These are phyloP conservation scores for Lasioglossum baleicum DNA, from an alignment of 1,140 invertebrate genomes.

Conservation along the genomic window DNA sequence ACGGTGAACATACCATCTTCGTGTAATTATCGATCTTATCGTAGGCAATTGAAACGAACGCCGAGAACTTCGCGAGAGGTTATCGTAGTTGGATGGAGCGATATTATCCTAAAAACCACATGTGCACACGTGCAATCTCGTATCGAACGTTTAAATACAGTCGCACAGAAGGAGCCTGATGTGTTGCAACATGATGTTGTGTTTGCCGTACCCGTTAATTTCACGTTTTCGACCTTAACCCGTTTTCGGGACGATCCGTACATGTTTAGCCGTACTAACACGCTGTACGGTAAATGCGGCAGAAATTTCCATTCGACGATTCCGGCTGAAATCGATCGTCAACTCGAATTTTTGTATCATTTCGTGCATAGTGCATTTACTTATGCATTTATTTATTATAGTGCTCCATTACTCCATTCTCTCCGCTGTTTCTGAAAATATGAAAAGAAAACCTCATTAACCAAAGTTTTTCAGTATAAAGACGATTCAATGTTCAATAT, in stretches of 20 bases:
- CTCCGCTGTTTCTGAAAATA: no score
- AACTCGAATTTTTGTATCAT: no score
- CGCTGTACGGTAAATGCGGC: slow-evolving; percentile 26
- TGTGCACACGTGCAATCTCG: slow-evolving; percentile 23
- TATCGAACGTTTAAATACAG: slow-evolving; percentile 28
- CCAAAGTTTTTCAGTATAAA: no score
- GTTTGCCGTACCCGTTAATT: slow-evolving; percentile 14
- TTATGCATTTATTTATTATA: no score
- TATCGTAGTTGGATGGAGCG: slow-evolving; percentile 12
- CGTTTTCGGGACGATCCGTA: slow-evolving; percentile 14
- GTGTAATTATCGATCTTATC: slow-evolving; percentile 46
- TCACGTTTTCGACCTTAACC: slow-evolving; percentile 58
- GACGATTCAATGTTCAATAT: no score
- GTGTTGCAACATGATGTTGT: not conserved
- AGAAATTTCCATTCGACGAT: slow-evolving; percentile 17
- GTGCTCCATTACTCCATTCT: no score
- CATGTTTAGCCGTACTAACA: not conserved
- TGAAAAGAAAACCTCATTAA: no score
- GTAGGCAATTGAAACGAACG: slow-evolving; percentile 32
- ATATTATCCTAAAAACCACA: slow-evolving; percentile 34
- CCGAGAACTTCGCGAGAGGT: slow-evolving; percentile 17
- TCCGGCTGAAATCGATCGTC: no score
- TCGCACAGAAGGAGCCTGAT: not conserved
- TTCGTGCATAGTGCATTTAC: no score
- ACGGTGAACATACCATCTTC: slow-evolving; percentile 6